Base-by-base conservation (phyloP, 1,140 invertebrate species). In the Heliconius eleuchia region DNA sequence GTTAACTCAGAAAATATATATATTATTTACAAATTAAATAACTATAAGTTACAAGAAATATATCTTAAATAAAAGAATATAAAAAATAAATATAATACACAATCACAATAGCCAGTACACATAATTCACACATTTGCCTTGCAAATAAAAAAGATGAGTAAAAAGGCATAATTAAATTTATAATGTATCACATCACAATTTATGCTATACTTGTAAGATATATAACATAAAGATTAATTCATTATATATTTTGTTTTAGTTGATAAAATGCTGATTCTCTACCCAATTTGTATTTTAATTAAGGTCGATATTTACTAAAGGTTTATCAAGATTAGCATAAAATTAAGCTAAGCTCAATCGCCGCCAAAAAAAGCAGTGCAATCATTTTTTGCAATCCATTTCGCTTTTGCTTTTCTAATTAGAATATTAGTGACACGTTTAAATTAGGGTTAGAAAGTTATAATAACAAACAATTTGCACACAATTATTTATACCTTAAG, bases 381-480 rank as follows among this genome's bases (percentile, higher is more conserved):
- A 72, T 39, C 42, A 39, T 72, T 34, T 72, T 66, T 46, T 66
- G 11, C 23, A 66, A 16, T 27, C 19, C 42, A 75, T 75, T 75
- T 75, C 55, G 30, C 52, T 55, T 23, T 77, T 46, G 70, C 76
- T 52, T 72, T 71, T 70, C 76, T 19, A 71, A 74, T 74, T 71
- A 13, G 23, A 66, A 52, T 30, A 42, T 74, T 50, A 66, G 60
- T 74, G 72, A 73, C 71, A 78, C 77, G 71, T 60, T 70, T 74
- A 37, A 42, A 78, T 66, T 74, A 73, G 55, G 77, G 77, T 74
- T 74, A 78, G 72, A 55, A 74, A 70, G 9, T 66, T 66, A n/a
- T 27, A 66, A 57, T 57, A 57, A 57, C 7, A 57, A 57, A 57
- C 55, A 57, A 66, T 27, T 66, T 66, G 60, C 23, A 27, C 23